Conservation (phyloP, 2,888 invertebrate genomes). For the Andrena dorsata region DNA sequence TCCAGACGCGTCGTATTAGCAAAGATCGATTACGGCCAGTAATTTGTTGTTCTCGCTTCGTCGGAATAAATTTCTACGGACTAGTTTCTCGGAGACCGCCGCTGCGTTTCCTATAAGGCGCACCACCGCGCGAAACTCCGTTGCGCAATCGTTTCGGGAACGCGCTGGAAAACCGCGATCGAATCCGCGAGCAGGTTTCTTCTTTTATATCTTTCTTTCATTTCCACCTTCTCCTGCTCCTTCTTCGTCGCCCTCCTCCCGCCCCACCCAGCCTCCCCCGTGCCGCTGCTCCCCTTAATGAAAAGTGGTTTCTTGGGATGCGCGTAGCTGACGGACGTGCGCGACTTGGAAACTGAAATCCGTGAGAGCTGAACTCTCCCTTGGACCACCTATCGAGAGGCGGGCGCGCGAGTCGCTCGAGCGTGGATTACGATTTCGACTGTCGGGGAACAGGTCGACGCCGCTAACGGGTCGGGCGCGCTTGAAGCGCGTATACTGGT, state of each 20-base stretch:
- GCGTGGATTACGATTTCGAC: slow-evolving; percentile 60
- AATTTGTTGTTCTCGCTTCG: slow-evolving; percentile 84
- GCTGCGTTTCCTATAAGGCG: slow-evolving; percentile 63
- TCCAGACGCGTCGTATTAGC: slow-evolving; percentile 82
- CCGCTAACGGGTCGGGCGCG: slow-evolving; percentile 21
- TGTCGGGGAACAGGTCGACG: slow-evolving; percentile 28
- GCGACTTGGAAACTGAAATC: slow-evolving; percentile 21
- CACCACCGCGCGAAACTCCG: slow-evolving; percentile 51
- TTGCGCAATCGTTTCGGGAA: slow-evolving; percentile 53
- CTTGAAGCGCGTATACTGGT: slow-evolving; percentile 25
- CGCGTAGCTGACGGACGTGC: not conserved
- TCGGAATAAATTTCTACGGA: slow-evolving; percentile 82
- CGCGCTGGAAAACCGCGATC: slow-evolving; percentile 52
- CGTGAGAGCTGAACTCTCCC: slow-evolving; percentile 39
- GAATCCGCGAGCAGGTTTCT: slow-evolving; percentile 51
- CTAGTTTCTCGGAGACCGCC: slow-evolving; percentile 72
- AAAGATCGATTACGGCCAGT: slow-evolving; percentile 82
- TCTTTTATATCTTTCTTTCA: slow-evolving; percentile 35
- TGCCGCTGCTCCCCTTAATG: slow-evolving; percentile 9
- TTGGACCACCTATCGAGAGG: slow-evolving; percentile 48
- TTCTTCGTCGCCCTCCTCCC: not conserved
- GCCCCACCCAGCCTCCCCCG: not conserved
- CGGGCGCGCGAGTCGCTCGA: slow-evolving; percentile 41
- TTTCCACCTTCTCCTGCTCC: not conserved
- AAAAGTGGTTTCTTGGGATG: slow-evolving; percentile 29